Evolutionary conservation across 2,113 vertebrate species (phyloP).

Genomic region (Hydrochoerus hydrochaeris): DNA sequence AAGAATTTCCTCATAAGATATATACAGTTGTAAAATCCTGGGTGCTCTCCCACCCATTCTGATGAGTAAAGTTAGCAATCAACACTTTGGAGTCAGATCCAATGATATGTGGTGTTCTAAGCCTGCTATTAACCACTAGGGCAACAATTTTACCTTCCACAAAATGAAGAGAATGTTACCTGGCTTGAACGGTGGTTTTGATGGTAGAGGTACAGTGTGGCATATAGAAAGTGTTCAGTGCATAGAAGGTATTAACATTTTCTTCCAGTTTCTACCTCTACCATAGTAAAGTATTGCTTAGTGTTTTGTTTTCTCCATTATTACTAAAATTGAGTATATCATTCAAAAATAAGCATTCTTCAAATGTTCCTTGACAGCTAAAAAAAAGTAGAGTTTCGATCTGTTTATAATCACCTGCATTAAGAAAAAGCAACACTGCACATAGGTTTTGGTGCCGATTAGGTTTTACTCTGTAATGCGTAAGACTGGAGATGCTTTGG

Average conservation of each 20-base stretch:
- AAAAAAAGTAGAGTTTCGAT: background rate
- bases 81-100: background rate
- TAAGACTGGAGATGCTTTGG: background rate
- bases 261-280: background rate
- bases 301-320: background rate
- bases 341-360: background rate
- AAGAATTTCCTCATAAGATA: background rate
- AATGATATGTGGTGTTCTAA: background rate
- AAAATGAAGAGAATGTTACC: background rate
- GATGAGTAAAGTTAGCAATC: background rate
- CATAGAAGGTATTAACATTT: background rate
- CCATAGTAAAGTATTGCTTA: background rate
- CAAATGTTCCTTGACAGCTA: conserved; percentile 24
- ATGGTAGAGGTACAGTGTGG: background rate
- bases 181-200: background rate
- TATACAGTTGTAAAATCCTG: background rate
- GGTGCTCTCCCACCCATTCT: background rate
- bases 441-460: background rate
- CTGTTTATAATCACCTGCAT: background rate
- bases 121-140: background rate
- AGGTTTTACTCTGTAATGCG: background rate
- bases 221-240: background rate
- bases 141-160: background rate
- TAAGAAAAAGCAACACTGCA: background rate
- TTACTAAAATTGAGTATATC: background rate